A percentile compares a stretch with the other conserved stretches of the same genome.
phyloP scores from a whole-genome alignment of 1,140 invertebrate species.

The Pygmarrhopalites habei region DNA sequence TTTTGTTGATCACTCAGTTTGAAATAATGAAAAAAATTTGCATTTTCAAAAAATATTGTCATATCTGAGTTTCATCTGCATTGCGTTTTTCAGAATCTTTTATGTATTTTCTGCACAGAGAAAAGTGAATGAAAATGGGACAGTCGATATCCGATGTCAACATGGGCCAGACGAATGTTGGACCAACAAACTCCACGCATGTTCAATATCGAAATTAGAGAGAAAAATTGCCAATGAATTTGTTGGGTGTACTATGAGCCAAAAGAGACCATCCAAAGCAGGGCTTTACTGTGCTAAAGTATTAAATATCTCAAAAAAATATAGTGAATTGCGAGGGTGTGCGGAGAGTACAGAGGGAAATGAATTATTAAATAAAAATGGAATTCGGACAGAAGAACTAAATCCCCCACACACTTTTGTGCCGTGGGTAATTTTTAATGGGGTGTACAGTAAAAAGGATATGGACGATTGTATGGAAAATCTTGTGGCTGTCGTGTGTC shows the following conservation, averaged over 20 bases:
- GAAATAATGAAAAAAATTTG: no score
- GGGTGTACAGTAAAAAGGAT: background rate
- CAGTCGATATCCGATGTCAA: constrained; percentile 41
- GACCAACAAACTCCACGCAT: constrained; percentile 20
- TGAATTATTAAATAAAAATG: background rate
- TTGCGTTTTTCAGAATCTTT: no score
- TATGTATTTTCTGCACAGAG: background rate
- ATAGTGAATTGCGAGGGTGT: background rate
- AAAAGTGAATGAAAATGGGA: constrained; percentile 2
- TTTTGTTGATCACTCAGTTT: no score
- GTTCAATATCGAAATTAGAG: background rate
- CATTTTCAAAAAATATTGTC: no score
- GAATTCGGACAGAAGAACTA: background rate
- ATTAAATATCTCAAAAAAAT: background rate
- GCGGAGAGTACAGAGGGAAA: background rate
- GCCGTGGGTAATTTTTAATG: background rate
- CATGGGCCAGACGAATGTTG: constrained; percentile 19
- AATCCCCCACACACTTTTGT: background rate
- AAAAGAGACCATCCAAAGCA: constrained; percentile 34
- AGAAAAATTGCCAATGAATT: background rate
- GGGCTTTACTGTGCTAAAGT: constrained; percentile 8
- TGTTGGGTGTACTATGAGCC: constrained; percentile 17
- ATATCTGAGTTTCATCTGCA: no score
- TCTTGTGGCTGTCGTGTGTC: background rate
- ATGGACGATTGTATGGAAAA: background rate